Evolutionary conservation across 1,140 invertebrate genomes (phyloP), one percentile per base, ranked within the genome.

Genomic region (Tetramorium simillimum): DNA sequence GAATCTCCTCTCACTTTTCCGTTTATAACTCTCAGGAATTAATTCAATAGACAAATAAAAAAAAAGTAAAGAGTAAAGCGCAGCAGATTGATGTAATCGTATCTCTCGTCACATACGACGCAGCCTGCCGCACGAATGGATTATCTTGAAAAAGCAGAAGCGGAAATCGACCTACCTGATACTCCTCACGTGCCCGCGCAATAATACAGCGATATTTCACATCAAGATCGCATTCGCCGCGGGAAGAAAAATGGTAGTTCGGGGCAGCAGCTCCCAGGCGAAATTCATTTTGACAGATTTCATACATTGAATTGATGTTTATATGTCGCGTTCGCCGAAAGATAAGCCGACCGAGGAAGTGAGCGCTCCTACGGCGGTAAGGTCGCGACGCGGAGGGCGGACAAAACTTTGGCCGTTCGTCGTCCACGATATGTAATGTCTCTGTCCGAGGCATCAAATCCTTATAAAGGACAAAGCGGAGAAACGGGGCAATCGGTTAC

Each of bases 201-300:
- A 95, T 95, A 95, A 94, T 94, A 94, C 92, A 95, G 94, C 94
- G 92, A 95, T 95, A 95, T 95, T 95, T 95, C 93, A 95, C 93
- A 94, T 95, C 92, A 93, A 94, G 94, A 94, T 94, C 92, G 92
- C 91, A 93, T 94, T 94, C 92, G 91, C 91, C 89, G 92, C 90
- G 88, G 91, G 91, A 94, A 95, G 95, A 95, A 95, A 95, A 94
- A 95, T 95, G 94, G 93, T 92, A 90, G 93, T 92, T 89, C 89
- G 91, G 89, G 28, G 84, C 91, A 73, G 90, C 88, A 92, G 77
- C 92, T 94, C 92, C 93, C 92, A 92, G 86, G 92, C 91, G 93
- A 94, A 95, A 95, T 95, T 95, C 94, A 95, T 95, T 95, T 95
- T 95, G 95, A 95, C 94, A 95, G 94, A 95, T 95, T 95, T 95